Conservation (phyloP, 2,797 vertebrate genomes). For the Tinamus major region DNA sequence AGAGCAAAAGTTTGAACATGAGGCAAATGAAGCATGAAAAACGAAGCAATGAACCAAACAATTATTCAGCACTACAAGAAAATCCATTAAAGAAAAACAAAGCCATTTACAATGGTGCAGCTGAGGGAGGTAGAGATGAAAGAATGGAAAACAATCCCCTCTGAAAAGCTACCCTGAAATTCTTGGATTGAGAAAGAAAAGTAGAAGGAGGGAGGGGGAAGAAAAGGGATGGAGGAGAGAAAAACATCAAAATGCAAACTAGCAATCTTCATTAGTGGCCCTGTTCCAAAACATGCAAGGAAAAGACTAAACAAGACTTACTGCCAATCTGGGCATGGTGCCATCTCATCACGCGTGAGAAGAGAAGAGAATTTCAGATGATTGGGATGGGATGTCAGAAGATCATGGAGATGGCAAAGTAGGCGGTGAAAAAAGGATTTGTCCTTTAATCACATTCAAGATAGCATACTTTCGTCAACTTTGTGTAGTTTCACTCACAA, state of each 20-base stretch:
- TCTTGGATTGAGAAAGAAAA: constrained; percentile 24
- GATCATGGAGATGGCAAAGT: neutral
- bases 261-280: constrained; percentile 11
- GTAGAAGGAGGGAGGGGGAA: neutral
- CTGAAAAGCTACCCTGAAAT: constrained; percentile 45
- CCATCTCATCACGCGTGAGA: neutral
- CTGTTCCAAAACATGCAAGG: constrained; percentile 16
- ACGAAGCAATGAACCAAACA: constrained; percentile 51
- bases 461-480: neutral
- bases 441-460: neutral
- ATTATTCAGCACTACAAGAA: constrained; percentile 56
- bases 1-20: constrained; percentile 54
- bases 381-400: neutral
- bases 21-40: constrained; percentile 65
- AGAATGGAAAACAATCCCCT: constrained; percentile 22
- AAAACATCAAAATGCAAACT: constrained; percentile 59
- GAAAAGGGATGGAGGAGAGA: neutral
- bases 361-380: neutral
- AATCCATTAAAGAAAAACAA: constrained; percentile 68
- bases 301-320: constrained; percentile 29
- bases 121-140: constrained; percentile 68
- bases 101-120: constrained; percentile 9
- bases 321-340: constrained; percentile 16
- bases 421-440: neutral
- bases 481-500: neutral